phyloP scores from a whole-genome alignment of 2,113 vertebrate species.

The Rutilus rutilus region DNA sequence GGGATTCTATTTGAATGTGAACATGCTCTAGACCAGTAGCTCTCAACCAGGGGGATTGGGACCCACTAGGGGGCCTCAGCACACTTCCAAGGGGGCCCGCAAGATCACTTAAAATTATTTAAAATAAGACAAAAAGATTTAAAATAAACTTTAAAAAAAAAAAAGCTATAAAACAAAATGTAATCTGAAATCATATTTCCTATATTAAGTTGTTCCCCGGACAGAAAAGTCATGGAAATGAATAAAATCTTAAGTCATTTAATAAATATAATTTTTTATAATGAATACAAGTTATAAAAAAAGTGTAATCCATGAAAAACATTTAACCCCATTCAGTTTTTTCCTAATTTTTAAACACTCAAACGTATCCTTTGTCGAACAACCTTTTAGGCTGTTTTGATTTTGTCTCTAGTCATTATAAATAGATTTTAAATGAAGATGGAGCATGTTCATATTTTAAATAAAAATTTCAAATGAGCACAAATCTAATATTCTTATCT shows the following conservation, averaged over 20 bases:
- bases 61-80: neutral
- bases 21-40: neutral
- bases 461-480: too few relatives aligned
- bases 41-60: neutral
- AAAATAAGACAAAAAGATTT: neutral
- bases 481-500: neutral
- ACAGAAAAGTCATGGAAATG: neutral
- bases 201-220: too few relatives aligned
- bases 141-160: neutral
- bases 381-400: neutral
- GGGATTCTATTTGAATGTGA: neutral
- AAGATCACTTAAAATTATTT: neutral
- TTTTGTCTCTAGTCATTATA: neutral
- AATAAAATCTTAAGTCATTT: neutral
- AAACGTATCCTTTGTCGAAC: neutral
- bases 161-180: neutral
- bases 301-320: neutral
- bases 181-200: too few relatives aligned
- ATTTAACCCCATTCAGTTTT: neutral
- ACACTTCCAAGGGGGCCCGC: neutral
- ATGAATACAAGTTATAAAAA: neutral
- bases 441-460: neutral
- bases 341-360: neutral
- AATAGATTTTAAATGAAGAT: neutral
- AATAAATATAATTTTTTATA: neutral